A percentile compares a stretch with the other conserved stretches of the same genome.
phyloP scores from a whole-genome alignment of 2,113 vertebrate species.

The Petrocephalus microphthalmus region DNA sequence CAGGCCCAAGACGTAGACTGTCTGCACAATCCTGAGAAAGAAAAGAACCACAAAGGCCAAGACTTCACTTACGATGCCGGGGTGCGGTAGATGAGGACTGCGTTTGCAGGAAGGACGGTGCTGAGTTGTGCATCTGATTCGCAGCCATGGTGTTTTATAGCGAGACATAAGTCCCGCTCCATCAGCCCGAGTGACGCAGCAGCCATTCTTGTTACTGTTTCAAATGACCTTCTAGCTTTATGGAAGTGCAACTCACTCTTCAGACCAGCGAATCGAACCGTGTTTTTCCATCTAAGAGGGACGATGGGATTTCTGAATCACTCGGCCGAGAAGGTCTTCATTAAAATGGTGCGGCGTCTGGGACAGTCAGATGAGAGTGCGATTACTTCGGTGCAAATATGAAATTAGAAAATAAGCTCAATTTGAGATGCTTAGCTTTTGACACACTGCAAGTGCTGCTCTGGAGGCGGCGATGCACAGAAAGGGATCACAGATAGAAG shows the following conservation, averaged over 20 bases:
- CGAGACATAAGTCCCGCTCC: neutral
- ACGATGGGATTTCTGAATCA: conserved; percentile 27
- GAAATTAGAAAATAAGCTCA: neutral
- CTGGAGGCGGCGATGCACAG: neutral
- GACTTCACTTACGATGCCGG: neutral
- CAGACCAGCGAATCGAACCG: conserved; percentile 1
- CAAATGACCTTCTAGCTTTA: neutral
- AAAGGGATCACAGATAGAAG: neutral
- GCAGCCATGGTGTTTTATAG: neutral
- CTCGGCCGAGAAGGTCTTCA: conserved; percentile 26
- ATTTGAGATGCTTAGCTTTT: neutral
- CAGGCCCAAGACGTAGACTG: neutral
- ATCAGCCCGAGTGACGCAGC: neutral
- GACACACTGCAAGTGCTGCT: neutral
- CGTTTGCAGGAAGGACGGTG: neutral
- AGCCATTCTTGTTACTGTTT: neutral
- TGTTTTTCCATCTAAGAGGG: conserved; percentile 21
- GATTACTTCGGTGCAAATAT: conserved; percentile 1
- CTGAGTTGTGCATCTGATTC: neutral
- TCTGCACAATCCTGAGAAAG: neutral
- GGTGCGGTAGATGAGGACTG: neutral
- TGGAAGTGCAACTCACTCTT: neutral
- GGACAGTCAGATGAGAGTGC: neutral
- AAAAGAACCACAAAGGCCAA: neutral
- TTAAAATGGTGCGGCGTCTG: conserved; percentile 11